Evolutionary conservation across 2,113 vertebrate species (phyloP), one percentile per base, ranked within the genome.

Genomic region (Notiomystis cincta): DNA sequence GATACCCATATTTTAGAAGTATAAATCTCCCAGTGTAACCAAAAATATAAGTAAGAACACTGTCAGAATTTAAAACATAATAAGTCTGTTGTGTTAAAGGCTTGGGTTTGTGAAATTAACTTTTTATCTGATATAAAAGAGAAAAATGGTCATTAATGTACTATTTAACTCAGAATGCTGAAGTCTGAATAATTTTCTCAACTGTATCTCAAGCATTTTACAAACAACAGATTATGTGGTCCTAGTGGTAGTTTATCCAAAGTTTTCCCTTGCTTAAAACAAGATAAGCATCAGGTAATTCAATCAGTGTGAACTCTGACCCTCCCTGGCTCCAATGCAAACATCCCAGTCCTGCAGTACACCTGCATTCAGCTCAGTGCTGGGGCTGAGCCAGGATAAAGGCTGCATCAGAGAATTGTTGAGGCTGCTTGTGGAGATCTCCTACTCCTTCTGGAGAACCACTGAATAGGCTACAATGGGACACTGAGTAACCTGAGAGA

Each of bases 401-500:
- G 11, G 13, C 35, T 58, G 24, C 66, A 27, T 11, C 19, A 60
- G 0, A 5, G 15, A 37, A 53, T 53, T 1, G 0, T 17, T n/a
- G 28, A 67, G 19, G 28, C 2, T 45, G 9, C 44, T 13, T 4
- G 9, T 30, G n/a, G 61, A 87, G 8, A 45, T 21, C 10, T 11
- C 12, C 19, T 3, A 5, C 8, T 48, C 33, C 19, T 7, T 33
- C 33, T 69, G 54, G 56, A 86, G 45, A 77, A 71, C 8, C 24
- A 75, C 9, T 27, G 16, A 25, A 11, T 3, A 47, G 15, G 13
- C 16, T 23, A 61, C n/a, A 53, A 0, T 24, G 28, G 53, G 53
- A 23, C 28, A 28, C 15, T 23, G 24, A 5, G 1, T n/a, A 89
- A 53, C 71, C 31, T 62, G n/a, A n/a, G 21, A 23, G 45, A 53